phyloP scores from a whole-genome alignment of 2,888 invertebrate genomes.

The Sicus ferrugineus region DNA sequence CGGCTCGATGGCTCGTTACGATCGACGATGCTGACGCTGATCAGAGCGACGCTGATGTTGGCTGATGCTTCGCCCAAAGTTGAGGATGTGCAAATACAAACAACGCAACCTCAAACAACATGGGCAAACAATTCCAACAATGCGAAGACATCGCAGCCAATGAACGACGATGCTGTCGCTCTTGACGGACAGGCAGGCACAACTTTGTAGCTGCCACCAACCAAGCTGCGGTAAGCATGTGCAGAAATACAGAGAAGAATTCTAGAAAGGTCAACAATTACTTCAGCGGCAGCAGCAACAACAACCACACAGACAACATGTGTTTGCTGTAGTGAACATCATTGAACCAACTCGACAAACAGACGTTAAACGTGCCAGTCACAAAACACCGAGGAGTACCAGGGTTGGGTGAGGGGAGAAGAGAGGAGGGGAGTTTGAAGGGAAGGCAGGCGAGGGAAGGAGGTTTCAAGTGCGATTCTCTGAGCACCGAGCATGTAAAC shows the following conservation, averaged over 20 bases:
- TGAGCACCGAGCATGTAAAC: slow-evolving; percentile 19
- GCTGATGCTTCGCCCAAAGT: slow-evolving; percentile 13
- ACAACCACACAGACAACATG: slow-evolving; percentile 22
- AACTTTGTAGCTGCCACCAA: background rate
- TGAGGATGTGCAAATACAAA: slow-evolving; percentile 37
- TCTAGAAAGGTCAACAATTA: slow-evolving; percentile 33
- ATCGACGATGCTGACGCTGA: background rate
- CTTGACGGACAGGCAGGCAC: background rate
- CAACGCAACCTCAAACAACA: slow-evolving; percentile 37
- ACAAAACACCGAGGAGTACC: background rate
- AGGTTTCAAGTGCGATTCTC: slow-evolving; percentile 14
- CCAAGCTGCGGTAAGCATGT: background rate
- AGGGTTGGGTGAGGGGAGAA: background rate
- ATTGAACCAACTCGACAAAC: slow-evolving; percentile 8
- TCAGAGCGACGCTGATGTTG: background rate
- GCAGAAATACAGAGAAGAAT: background rate
- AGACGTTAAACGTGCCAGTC: slow-evolving; percentile 2
- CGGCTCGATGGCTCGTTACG: slow-evolving; percentile 6
- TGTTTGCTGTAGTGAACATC: slow-evolving; percentile 26
- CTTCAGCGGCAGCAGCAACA: slow-evolving; percentile 25
- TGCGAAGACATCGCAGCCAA: slow-evolving; percentile 3
- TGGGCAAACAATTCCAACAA: slow-evolving; percentile 37
- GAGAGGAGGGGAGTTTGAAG: background rate
- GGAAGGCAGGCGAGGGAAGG: slow-evolving; percentile 32
- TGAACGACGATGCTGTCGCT: background rate